Evolutionary conservation across 2,888 invertebrate genomes (phyloP), one percentile per base, ranked within the genome.

Genomic region (Pristionchus exspectatus): DNA sequence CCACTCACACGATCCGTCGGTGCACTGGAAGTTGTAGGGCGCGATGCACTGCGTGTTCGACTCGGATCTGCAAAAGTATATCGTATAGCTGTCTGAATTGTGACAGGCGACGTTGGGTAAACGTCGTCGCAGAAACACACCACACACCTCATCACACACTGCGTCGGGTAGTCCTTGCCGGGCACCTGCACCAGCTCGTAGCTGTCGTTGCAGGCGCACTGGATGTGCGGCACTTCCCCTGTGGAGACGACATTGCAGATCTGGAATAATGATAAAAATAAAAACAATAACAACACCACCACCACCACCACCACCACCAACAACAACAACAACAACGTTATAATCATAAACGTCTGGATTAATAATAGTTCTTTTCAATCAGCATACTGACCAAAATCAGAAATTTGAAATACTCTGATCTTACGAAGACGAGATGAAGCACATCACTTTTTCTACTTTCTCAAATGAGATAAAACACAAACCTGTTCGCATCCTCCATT

Each of bases 151-250:
- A 93, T 92, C 18, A 95, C 93, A 87, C 94, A 94, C 87, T 94
- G 94, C 10, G 94, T 94, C 24, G 94, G 90, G 66, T 90, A 91
- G 91, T 94, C 95, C 91, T 93, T 92, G 90, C 93, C 93, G 7
- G 93, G 93, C 66, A 93, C 91, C 95, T 98, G 98, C 0, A 98
- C 98, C 2, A 98, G 96, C 95, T 98, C 97, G 16, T 97, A 97
- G 92, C 96, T 97, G 90, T 97, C 97, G 93, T 97, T 97, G 95
- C 98, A 98, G 91, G 97, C 97, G 95, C 99, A 99, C 95, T 98
- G 98, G 0, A 97, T 97, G 94, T 95, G 66, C 66, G 89, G 59
- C 16, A 85, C 14, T 2, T 92, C 92, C 54, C 92, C 92, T 12
- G 92, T 87, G 27, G 94, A 66, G 0, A 94, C 91, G 0, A 93